Base-by-base conservation (phyloP, 2,888 invertebrate species). In the Dermolepida albohirtum region DNA sequence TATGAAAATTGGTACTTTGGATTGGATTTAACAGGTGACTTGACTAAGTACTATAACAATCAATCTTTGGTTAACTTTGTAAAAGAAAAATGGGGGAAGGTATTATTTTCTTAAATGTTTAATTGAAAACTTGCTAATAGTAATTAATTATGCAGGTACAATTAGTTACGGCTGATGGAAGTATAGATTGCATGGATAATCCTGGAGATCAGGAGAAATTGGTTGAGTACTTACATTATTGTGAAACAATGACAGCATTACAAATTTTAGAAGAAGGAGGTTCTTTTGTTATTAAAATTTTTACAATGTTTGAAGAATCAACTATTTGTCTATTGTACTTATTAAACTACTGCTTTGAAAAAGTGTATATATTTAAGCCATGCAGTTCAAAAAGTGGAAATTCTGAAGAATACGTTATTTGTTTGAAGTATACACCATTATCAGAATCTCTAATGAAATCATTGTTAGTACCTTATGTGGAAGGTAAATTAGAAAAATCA, bases 311-410 rank as follows among this genome's bases (percentile, higher is more conserved):
- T 79, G 96, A 97, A 80, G 88, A 91, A 70, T 86, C 89, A n/a
- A 92, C 94, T 0, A 86, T 96, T 0, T 90, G 89, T 71, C 83
- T 96, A 4, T 81, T 97, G 62, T 97, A 92, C 79, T 82, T 97
- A 8, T 84, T 98, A 2, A 90, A 90, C 75, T 90, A 91, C 75
- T 76, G 87, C 12, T 98, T 98, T 80, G 79, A 86, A 34, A 84
- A 89, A 78, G 90, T 97, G 0, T 85, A 89, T 73, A 85, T 94
- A 14, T 93, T 90, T 79, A 98, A 98, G 80, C 97, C 98, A 0
- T 91, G 90, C 0, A 94, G 95, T 0, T 97, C 97, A n/a, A 94
- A 95, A 79, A 91, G 93, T 78, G 97, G 97, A 6, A 98, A 98
- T 83, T 97, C 97, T 0, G 98, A 98, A 83, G 89, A 94, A 0